A percentile compares a stretch with the other conserved stretches of the same genome.
phyloP scores from a whole-genome alignment of 1,140 invertebrate species.

The Palaemon carinicauda region DNA sequence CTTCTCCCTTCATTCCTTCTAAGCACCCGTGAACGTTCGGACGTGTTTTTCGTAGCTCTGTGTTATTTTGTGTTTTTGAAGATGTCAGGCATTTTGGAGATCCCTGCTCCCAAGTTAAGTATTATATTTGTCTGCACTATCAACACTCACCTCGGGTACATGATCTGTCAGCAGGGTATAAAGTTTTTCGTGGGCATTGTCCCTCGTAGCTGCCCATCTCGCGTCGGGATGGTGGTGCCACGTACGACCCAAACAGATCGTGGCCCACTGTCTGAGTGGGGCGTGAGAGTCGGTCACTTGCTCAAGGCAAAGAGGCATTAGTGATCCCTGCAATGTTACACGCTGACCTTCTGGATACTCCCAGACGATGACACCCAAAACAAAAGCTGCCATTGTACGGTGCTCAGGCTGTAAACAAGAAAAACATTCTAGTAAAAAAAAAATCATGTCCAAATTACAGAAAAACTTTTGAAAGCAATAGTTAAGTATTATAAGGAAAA shows the following conservation, averaged over 20 bases:
- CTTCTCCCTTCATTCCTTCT: too few species aligned
- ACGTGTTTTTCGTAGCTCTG: too few species aligned
- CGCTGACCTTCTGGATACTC: slow-evolving; percentile 87
- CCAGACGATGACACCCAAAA: slow-evolving; percentile 90
- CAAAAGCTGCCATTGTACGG: slow-evolving; percentile 78
- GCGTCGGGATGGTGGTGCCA: slow-evolving; percentile 95
- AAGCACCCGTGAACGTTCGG: too few species aligned
- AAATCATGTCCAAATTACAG: too few species aligned
- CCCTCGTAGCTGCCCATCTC: slow-evolving; percentile 94
- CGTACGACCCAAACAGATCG: slow-evolving; percentile 89
- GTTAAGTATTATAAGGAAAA: background rate
- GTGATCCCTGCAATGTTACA: slow-evolving; percentile 82
- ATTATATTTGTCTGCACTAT: too few species aligned
- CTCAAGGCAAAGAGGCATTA: slow-evolving; percentile 89
- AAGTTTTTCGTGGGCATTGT: slow-evolving; percentile 94
- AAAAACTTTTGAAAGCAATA: too few species aligned
- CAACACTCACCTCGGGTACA: slow-evolving; percentile 78
- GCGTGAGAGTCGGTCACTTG: slow-evolving; percentile 70
- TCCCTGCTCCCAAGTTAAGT: too few species aligned
- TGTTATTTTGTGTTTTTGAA: too few species aligned
- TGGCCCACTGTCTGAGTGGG: slow-evolving; percentile 87
- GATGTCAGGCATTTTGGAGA: too few species aligned
- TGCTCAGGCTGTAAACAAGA: slow-evolving; percentile 66
- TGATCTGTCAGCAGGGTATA: slow-evolving; percentile 80
- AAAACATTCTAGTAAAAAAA: background rate